These are phyloP conservation scores for Cyrtorhinus lividipennis DNA, from an alignment of 1,140 invertebrate species.

Conservation along the genomic window DNA sequence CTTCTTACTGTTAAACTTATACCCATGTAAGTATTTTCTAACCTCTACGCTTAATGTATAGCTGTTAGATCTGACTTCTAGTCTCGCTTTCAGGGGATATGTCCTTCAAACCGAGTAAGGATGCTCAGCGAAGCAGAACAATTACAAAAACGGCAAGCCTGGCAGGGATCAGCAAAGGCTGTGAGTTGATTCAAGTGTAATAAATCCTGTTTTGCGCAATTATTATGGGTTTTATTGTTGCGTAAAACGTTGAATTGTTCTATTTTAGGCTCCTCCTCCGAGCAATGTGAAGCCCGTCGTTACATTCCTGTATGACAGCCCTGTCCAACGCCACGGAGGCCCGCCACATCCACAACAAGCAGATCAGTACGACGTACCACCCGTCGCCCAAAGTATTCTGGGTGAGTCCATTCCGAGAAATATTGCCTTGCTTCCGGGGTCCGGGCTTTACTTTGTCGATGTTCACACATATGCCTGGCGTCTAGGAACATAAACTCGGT, in stretches of 20 bases:
- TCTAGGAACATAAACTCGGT: too few relatives aligned
- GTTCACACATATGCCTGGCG: too few relatives aligned
- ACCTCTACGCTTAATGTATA: too few relatives aligned
- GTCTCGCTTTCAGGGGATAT: slow-evolving; percentile 56
- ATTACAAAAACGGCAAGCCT: slow-evolving; percentile 30
- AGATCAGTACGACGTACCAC: slow-evolving; percentile 33
- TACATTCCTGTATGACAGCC: slow-evolving; percentile 55
- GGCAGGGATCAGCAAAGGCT: neutral
- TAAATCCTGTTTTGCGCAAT: neutral
- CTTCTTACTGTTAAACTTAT: too few relatives aligned
- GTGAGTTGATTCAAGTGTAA: neutral
- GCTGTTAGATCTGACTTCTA: slow-evolving; percentile 15
- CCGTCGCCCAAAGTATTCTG: slow-evolving; percentile 30
- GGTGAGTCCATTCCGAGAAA: too few relatives aligned
- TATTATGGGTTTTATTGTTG: neutral
- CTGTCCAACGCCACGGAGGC: slow-evolving; percentile 20
- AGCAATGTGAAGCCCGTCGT: slow-evolving; percentile 42
- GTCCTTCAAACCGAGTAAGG: slow-evolving; percentile 79
- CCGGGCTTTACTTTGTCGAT: too few relatives aligned
- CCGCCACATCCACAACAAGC: slow-evolving; percentile 21
- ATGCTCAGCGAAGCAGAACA: slow-evolving; percentile 68
- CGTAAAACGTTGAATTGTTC: slow-evolving; percentile 22
- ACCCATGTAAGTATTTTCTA: too few relatives aligned
- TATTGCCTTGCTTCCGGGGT: too few relatives aligned
- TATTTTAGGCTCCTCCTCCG: slow-evolving; percentile 46